Evolutionary conservation across 2,888 invertebrate species (phyloP).

Genomic region (Ornithoptera priamus): DNA sequence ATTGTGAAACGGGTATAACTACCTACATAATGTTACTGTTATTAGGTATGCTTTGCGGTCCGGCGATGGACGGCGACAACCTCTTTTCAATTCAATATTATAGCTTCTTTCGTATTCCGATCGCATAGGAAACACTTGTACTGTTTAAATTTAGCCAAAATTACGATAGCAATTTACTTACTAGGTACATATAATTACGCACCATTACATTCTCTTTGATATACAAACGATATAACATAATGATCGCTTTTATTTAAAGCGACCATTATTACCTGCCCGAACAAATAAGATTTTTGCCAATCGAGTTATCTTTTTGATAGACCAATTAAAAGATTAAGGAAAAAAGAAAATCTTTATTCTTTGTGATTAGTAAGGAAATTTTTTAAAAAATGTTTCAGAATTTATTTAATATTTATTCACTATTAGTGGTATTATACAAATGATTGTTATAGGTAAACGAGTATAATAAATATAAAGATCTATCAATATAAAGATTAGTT

Average conservation of each 20-base stretch:
- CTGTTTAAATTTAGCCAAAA: conserved; percentile 23
- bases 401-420: too few relatives aligned
- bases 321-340: too few relatives aligned
- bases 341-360: too few relatives aligned
- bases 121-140: conserved; percentile 24
- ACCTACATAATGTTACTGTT: conserved; percentile 27
- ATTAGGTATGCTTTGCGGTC: conserved; percentile 18
- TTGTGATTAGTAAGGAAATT: too few relatives aligned
- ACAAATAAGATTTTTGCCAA: too few relatives aligned
- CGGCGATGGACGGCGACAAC: conserved; percentile 20
- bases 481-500: too few relatives aligned
- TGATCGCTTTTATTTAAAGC: background rate
- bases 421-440: too few relatives aligned
- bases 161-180: conserved; percentile 12
- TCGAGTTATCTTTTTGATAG: too few relatives aligned
- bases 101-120: conserved; percentile 23
- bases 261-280: background rate
- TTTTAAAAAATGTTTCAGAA: too few relatives aligned
- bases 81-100: conserved; percentile 27
- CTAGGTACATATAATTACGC: conserved; percentile 1
- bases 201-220: background rate
- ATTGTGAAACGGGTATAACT: conserved; percentile 39
- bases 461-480: too few relatives aligned
- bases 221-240: conserved; percentile 4
- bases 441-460: too few relatives aligned